Percentiles rank a stretch among this genome's conserved stretches.
Conservation (phyloP, 2,113 vertebrate species). For the Tapirus terrestris region DNA sequence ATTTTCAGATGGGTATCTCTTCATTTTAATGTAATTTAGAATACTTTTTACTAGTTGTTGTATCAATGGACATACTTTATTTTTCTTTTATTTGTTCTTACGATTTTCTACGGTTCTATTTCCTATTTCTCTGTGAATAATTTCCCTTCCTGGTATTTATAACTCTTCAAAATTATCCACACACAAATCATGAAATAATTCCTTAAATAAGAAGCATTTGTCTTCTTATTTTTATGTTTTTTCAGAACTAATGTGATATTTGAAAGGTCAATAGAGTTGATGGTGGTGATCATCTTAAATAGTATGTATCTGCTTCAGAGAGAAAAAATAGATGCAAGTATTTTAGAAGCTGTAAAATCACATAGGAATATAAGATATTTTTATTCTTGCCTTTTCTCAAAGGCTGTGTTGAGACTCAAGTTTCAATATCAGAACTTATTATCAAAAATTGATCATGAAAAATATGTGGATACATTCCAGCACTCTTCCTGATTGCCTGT, state of each 20-base stretch:
- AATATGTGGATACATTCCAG: neutral
- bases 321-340: neutral
- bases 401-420: neutral
- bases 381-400: neutral
- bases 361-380: neutral
- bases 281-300: neutral
- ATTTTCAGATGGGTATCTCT: conserved; percentile 7
- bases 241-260: neutral
- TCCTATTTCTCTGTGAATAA: conserved; percentile 16
- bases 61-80: neutral
- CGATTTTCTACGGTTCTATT: neutral
- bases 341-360: conserved; percentile 47
- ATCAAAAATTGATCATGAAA: neutral
- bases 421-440: neutral
- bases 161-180: neutral
- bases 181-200: neutral
- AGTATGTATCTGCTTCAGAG: neutral
- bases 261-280: neutral
- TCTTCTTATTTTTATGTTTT: conserved; percentile 9
- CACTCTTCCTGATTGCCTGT: neutral
- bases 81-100: conserved; percentile 26
- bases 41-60: neutral
- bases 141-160: neutral
- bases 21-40: conserved; percentile 35
- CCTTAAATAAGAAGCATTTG: neutral